Conservation (phyloP, 37 sponge, comb jelly and placozoan species). For the Beroe ovata region DNA sequence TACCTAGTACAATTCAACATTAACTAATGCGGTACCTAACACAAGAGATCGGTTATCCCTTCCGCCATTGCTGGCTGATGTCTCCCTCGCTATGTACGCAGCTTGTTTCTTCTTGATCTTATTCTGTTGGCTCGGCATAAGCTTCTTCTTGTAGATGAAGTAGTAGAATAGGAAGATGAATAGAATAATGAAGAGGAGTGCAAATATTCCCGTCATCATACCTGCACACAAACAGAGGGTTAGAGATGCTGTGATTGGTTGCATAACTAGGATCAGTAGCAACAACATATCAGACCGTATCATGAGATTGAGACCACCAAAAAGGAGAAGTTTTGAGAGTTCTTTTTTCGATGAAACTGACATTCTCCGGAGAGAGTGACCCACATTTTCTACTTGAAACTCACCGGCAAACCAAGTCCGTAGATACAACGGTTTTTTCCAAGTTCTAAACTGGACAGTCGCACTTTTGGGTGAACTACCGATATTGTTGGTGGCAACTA, state of each 20-base stretch:
- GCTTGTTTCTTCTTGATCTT: constrained; percentile 9
- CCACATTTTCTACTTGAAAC: too few relatives aligned
- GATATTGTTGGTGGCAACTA: constrained; percentile 12
- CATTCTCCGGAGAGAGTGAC: too few relatives aligned
- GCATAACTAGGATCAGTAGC: too few relatives aligned
- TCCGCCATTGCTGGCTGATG: background rate
- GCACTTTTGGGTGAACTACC: constrained; percentile 21
- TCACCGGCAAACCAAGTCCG: constrained; percentile 27
- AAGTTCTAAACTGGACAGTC: background rate
- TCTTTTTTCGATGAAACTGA: too few relatives aligned
- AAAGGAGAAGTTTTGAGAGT: too few relatives aligned
- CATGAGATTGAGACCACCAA: too few relatives aligned
- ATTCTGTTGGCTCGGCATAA: background rate
- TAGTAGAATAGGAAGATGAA: constrained; percentile 30
- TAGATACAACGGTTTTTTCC: constrained; percentile 34
- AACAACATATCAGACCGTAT: too few relatives aligned
- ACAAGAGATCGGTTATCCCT: background rate
- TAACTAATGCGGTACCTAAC: background rate
- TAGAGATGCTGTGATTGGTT: too few relatives aligned
- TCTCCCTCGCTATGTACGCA: constrained; percentile 29
- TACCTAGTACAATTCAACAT: too few relatives aligned
- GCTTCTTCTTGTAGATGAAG: constrained; percentile 19
- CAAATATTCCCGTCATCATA: constrained; percentile 15
- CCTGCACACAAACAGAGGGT: background rate
- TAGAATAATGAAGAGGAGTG: constrained; percentile 6